Percentiles rank a stretch among this genome's conserved stretches.
phyloP scores from a whole-genome alignment of 2,888 invertebrate genomes.

The Xestia ashworthii region DNA sequence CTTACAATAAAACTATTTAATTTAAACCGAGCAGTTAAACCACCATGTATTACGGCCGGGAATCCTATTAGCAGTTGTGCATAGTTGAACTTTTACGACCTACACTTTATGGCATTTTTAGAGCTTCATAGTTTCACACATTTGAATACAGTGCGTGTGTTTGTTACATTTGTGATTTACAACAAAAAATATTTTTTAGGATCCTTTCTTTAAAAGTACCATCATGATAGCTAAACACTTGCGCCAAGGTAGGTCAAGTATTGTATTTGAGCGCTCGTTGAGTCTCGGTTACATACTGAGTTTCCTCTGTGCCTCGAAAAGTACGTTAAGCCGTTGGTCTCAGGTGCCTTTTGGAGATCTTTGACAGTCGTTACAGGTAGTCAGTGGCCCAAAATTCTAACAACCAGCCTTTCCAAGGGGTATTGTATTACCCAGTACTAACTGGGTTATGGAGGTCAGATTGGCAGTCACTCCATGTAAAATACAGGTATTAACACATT shows the following conservation, averaged over 20 bases:
- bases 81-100: constrained; percentile 51
- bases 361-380: too few species aligned
- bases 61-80: constrained; percentile 57
- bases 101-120: constrained; percentile 36
- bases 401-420: too few species aligned
- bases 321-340: too few species aligned
- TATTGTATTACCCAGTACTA: too few species aligned
- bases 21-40: constrained; percentile 41
- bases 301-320: too few species aligned
- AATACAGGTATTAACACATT: too few species aligned
- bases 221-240: not conserved
- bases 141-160: constrained; percentile 4
- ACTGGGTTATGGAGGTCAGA: too few species aligned
- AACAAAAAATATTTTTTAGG: not conserved
- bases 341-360: too few species aligned
- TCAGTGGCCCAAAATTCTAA: too few species aligned
- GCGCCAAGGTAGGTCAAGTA: too few species aligned
- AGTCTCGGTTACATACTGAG: not conserved
- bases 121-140: constrained; percentile 25
- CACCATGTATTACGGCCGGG: constrained; percentile 3
- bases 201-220: not conserved
- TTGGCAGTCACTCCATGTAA: too few species aligned
- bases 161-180: not conserved
- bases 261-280: not conserved
- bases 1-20: constrained; percentile 29